Evolutionary conservation across 2,888 invertebrate genomes (phyloP).

Genomic region (Noctua pronuba): DNA sequence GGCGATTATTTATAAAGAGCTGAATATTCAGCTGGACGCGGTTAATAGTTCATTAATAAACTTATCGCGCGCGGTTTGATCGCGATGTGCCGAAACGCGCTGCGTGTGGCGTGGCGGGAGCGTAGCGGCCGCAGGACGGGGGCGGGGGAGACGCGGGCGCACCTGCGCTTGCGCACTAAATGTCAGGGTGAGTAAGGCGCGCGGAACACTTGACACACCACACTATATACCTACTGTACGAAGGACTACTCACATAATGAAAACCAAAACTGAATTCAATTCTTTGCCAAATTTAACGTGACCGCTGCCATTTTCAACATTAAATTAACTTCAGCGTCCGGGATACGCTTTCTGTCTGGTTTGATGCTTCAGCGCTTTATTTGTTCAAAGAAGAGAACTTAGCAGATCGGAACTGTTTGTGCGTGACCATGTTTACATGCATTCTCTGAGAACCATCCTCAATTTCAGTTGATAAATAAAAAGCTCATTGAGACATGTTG

Average conservation of each 20-base stretch:
- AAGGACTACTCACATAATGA: slow-evolving; percentile 20
- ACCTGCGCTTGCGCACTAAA: slow-evolving; percentile 54
- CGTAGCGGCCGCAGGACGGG: slow-evolving; percentile 23
- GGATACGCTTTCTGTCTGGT: background rate
- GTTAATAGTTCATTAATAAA: slow-evolving; percentile 64
- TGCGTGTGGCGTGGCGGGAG: slow-evolving; percentile 31
- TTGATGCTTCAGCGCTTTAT: background rate
- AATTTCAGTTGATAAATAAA: background rate
- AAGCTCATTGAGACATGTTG: background rate
- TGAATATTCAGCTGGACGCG: slow-evolving; percentile 57
- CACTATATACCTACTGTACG: background rate
- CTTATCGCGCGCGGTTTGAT: slow-evolving; percentile 58
- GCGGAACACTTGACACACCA: slow-evolving; percentile 4
- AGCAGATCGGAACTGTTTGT: background rate
- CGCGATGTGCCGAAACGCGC: slow-evolving; percentile 61
- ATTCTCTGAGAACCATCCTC: background rate
- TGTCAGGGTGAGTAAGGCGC: slow-evolving; percentile 45
- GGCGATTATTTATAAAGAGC: slow-evolving; percentile 42
- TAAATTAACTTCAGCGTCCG: background rate
- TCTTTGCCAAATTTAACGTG: background rate
- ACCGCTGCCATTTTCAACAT: background rate
- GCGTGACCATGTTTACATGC: no score
- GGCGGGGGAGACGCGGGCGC: slow-evolving; percentile 19
- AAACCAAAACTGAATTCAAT: background rate
- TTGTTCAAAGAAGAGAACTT: background rate